Conservation (phyloP, 2,113 vertebrate species). For the Alligator mississippiensis region DNA sequence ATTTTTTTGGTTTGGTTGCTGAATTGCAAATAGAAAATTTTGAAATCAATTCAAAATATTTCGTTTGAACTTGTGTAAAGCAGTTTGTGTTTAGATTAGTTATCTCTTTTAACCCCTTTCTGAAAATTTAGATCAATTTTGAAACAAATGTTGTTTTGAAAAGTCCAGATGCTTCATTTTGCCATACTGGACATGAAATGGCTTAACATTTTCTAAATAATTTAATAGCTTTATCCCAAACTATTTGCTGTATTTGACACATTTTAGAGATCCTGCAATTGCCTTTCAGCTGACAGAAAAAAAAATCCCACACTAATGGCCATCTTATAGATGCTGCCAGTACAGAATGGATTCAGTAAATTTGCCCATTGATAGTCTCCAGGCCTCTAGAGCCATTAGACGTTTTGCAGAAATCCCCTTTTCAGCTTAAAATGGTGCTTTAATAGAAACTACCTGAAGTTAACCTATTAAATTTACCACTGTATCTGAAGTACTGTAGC, state of each 20-base stretch:
- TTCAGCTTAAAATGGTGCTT: not conserved
- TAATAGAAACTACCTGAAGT: not conserved
- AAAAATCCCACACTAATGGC: too few species aligned
- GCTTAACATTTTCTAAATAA: too few species aligned
- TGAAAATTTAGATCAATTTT: conserved; percentile 9
- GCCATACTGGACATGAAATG: not conserved
- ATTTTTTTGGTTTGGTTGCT: not conserved
- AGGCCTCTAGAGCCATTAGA: not conserved
- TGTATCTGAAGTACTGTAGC: not conserved
- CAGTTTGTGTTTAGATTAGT: not conserved
- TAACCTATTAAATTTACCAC: not conserved
- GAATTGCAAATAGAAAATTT: conserved; percentile 7
- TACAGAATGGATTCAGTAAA: not conserved
- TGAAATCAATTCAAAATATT: conserved; percentile 19
- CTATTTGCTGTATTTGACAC: too few species aligned
- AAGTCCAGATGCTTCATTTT: not conserved
- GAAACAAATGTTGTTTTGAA: not conserved
- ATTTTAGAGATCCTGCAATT: too few species aligned
- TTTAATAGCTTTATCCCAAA: too few species aligned
- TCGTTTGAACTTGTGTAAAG: not conserved
- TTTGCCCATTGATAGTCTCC: not conserved
- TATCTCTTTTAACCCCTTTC: not conserved
- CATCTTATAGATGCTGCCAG: too few species aligned
- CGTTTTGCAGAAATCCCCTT: fast-evolving
- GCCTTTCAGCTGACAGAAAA: too few species aligned